Base-by-base conservation (phyloP, 2,797 vertebrate genomes). In the Brachyrhaphis roseni region DNA sequence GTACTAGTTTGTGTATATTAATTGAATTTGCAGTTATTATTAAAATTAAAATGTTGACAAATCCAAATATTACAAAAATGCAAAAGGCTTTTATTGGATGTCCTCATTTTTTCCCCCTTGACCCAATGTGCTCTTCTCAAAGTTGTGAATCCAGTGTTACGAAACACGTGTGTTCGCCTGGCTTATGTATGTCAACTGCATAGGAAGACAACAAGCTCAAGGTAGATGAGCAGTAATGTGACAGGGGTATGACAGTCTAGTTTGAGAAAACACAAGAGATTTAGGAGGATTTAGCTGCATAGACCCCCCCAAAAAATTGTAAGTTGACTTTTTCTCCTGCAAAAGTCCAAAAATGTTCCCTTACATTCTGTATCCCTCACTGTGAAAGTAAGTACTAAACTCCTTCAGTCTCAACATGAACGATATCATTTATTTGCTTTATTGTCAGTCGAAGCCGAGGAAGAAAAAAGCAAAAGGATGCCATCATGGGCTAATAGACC, bases 401-500 rank as follows among this genome's bases (percentile, higher is more conserved):
- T 79, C 2, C 11, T 64, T 72, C 68, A 59, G 64, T 12, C 20
- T 73, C 51, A 51, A 75, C 43, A 55, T 57, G 71, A 59, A 43
- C 75, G 26, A 78, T 39, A 36, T 36, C 26, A 75, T 45, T 39
- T 53, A 45, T 59, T 59, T 55, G 34, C 46, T 85, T 81, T 75
- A 83, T 77, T 55, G 75, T 47, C 71, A 78, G 43, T 64, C 74
- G 34, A 83, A 85, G 49, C 57, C 5, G 12, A 74, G 46, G 62
- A 84, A 84, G 74, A 46, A 76, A 74, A 34, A 77, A 79, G 78
- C 70, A 81, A 51, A 59, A 81, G 57, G 66, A 87, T 78, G 81
- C 77, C 81, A 83, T 82, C 72, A 72, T 31, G 72, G 82, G 72
- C 85, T 91, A 88, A 92, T 86, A 90, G 82, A 93, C 84, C 80